Evolutionary conservation across 2,113 vertebrate species (phyloP), one percentile per base, ranked within the genome.

Genomic region (Cavia porcellus): DNA sequence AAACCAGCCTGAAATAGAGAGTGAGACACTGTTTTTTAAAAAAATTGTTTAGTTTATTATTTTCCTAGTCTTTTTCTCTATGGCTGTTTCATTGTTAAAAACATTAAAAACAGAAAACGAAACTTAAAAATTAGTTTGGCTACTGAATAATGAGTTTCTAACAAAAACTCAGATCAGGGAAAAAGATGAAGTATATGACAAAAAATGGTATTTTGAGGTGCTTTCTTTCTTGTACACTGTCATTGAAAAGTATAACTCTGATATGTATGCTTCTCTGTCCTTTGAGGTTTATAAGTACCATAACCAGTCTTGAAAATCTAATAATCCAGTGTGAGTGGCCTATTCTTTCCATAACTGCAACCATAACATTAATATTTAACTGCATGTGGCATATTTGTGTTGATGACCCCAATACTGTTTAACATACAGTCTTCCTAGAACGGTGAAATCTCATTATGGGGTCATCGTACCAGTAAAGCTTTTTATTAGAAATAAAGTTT

Each of bases 361-460:
- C 91, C 38, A 3, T 85, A 96, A 52, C 14, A 61, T 97, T 94
- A 95, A 92, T 98, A 96, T 97, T 97, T 97, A 96, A 97, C 83
- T 68, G 92, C 81, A 95, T 45, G 84, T 95, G 47, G 86, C n/a
- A 47, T 35, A 95, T 95, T 85, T 90, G 35, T 61, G 89, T 81
- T 95, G 89, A 83, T 90, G 81, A 83, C 57, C 70, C 52, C 75
- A 92, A 97, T 62, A 98, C 94, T 96, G 97, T 95, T 97, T 98
- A 82, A 97, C 96, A 97, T 3, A 83, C 62, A 94, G 96, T 97
- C 90, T 97, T 95, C 83, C 72, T 95, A 94, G 95, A 97, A 95
- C 80, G 94, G 61, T 59, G 86, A 96, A 97, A 57, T 14, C 50
- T 96, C 57, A 52, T 96, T 90, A 79, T 75, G 57, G 66, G 75